Evolutionary conservation across 2,797 vertebrate species (phyloP).

Genomic region (Eulemur rubriventer): DNA sequence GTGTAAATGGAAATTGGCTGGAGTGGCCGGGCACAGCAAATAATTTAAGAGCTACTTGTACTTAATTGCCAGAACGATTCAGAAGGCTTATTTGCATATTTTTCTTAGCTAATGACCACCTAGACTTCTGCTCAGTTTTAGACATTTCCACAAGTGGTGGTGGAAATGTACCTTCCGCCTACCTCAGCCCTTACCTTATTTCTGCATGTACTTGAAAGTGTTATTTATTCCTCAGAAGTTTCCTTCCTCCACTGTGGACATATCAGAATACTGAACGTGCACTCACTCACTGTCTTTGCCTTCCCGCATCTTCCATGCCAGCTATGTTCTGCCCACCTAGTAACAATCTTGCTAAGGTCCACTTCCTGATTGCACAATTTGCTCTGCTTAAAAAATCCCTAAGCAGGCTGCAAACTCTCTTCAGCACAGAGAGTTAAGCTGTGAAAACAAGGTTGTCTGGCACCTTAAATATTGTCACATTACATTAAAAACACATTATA

Average conservation of each 20-base stretch:
- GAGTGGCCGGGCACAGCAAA: background rate
- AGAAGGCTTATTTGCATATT: background rate
- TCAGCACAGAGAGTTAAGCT: constrained; percentile 61
- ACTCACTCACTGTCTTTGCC: background rate
- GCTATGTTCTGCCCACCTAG: constrained; percentile 28
- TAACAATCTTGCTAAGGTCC: constrained; percentile 63
- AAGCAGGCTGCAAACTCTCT: constrained; percentile 44
- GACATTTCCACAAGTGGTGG: background rate
- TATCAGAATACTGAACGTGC: background rate
- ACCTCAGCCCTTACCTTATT: background rate
- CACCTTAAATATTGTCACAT: constrained; percentile 51
- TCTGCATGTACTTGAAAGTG: background rate
- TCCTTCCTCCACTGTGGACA: background rate
- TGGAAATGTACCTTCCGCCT: background rate
- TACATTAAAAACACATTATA: constrained; percentile 63
- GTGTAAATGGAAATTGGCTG: background rate
- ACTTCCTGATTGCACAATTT: constrained; percentile 68
- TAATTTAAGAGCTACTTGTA: background rate
- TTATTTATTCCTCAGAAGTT: background rate
- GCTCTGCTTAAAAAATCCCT: constrained; percentile 51
- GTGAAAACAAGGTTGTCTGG: constrained; percentile 52
- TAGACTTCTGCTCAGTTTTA: background rate
- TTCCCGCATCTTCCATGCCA: constrained; percentile 56
- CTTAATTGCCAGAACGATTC: background rate
- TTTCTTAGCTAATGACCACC: background rate